Conservation (phyloP, 2,888 invertebrate genomes). For the Eilema sororculum region DNA sequence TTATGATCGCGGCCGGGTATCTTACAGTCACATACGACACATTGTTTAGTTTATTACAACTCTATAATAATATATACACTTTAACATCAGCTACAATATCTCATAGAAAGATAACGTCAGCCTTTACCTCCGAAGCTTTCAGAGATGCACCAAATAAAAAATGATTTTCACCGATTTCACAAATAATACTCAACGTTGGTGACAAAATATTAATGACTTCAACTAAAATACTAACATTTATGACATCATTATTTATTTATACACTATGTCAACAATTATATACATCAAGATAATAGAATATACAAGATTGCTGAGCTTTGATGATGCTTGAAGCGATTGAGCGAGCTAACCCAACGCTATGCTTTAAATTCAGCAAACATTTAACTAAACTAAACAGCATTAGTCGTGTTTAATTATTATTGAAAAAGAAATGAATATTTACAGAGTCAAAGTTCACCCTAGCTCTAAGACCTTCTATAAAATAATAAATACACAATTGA, state of each 20-base stretch:
- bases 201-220: slow-evolving; percentile 17
- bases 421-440: background rate
- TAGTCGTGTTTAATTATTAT: background rate
- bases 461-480: background rate
- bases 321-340: background rate
- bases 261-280: slow-evolving; percentile 30
- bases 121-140: slow-evolving; percentile 34
- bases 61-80: slow-evolving; percentile 48
- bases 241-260: slow-evolving; percentile 32
- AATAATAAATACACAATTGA: background rate
- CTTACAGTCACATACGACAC: slow-evolving; percentile 70
- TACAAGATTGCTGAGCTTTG: slow-evolving; percentile 19
- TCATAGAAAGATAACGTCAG: slow-evolving; percentile 47
- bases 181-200: slow-evolving; percentile 28
- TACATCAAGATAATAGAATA: slow-evolving; percentile 40
- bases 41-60: slow-evolving; percentile 47
- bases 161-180: slow-evolving; percentile 27
- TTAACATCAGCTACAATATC: slow-evolving; percentile 39
- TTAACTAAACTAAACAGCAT: background rate
- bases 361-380: background rate
- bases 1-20: slow-evolving; percentile 70
- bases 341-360: background rate
- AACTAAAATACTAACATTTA: slow-evolving; percentile 41
- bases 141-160: slow-evolving; percentile 14
- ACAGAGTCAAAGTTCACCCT: background rate